Percentiles rank a stretch among this genome's conserved stretches.
Evolutionary conservation across 2,113 vertebrate species (phyloP).

Genomic region (Amazona vittata): DNA sequence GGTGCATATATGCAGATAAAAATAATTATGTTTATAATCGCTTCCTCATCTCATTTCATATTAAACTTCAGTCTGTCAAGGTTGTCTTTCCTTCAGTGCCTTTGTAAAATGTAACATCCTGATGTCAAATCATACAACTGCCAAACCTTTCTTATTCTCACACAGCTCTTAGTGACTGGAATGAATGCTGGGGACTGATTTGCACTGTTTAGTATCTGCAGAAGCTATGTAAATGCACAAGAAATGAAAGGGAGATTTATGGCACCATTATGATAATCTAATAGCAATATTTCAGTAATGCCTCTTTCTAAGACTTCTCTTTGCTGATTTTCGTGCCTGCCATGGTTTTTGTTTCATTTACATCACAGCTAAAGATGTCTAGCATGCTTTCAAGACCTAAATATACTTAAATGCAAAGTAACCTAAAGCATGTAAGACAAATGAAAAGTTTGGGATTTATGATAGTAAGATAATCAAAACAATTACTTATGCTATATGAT

Average conservation of each 20-base stretch:
- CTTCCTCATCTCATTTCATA: slow-evolving; percentile 28
- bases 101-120: background rate
- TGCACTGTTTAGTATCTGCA: slow-evolving; percentile 16
- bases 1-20: background rate
- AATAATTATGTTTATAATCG: background rate
- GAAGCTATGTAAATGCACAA: background rate
- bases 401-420: background rate
- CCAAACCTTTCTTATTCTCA: slow-evolving; percentile 10
- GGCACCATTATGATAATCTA: background rate
- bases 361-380: slow-evolving; percentile 26
- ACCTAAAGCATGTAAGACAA: background rate
- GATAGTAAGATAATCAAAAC: background rate
- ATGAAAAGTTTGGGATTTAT: background rate
- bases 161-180: background rate
- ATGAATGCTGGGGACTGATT: background rate
- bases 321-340: slow-evolving; percentile 44
- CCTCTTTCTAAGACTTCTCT: slow-evolving; percentile 29
- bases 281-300: slow-evolving; percentile 4
- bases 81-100: background rate
- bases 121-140: background rate
- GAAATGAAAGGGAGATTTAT: slow-evolving; percentile 24
- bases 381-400: slow-evolving; percentile 8
- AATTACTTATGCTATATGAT: background rate
- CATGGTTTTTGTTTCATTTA: slow-evolving; percentile 24
- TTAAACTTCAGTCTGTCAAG: background rate